Evolutionary conservation across 2,888 invertebrate species (phyloP), one percentile per base, ranked within the genome.

Genomic region (Chrysolina haemoptera): DNA sequence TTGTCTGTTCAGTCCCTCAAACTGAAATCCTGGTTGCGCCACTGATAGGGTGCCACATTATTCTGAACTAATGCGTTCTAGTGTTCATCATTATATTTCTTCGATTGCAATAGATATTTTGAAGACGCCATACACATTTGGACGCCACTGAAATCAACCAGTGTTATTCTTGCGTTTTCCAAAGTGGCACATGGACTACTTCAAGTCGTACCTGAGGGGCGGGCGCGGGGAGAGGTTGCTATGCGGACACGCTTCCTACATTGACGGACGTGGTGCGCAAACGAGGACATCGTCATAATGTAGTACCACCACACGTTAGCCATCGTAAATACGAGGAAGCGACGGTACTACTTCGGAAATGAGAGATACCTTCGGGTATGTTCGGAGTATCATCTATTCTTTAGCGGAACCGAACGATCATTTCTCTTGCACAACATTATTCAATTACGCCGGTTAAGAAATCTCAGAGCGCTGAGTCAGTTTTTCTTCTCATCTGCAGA

Each of bases 211-310:
- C 65, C 22, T 22, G 66, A 43, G 65, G 66, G 66, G 81, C 74
- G 78, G 77, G 59, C 73, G 79, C 76, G 80, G 82, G 80, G 79
- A 73, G 78, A 76, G 79, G 77, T 73, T 76, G 78, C 85, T 84
- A 86, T 85, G 86, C 86, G 86, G 86, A 86, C 86, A 85, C 84
- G 85, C 87, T 87, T 87, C 87, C 87, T 86, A 87, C 87, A 85
- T 83, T 83, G 84, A 84, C 84, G 84, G 84, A 85, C 85, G 82
- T 82, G 84, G 82, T 84, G 82, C 83, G 83, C 41, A 67, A 67
- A 67, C 53, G 53, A 53, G 67, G 67, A 67, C 67, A 67, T 50
- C 65, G n/a, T 66, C 66, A 35, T 22, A 43, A 53, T 53, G 53
- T 53, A 53, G 43, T 6, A 53, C 20, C 53, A 3, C 53, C 20